Evolutionary conservation across 2,113 vertebrate genomes (phyloP).

Genomic region (Albula glossodonta): DNA sequence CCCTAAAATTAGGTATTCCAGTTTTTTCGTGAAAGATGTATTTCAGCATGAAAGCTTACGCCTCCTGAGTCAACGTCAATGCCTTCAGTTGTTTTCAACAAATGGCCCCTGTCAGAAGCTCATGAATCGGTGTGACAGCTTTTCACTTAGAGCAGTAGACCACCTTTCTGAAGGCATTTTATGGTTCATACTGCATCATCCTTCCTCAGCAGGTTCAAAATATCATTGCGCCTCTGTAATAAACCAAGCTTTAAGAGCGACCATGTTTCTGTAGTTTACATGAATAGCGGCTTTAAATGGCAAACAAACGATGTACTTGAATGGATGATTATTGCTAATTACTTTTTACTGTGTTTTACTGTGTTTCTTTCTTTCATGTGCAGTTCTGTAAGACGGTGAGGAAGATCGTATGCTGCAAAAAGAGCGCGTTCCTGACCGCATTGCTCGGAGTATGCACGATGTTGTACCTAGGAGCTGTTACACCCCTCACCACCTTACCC

Average conservation of each 20-base stretch:
- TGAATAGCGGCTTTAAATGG: no score
- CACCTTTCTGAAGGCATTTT: background rate
- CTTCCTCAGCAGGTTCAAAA: background rate
- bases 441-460: slow-evolving; percentile 49
- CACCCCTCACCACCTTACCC: slow-evolving; percentile 45
- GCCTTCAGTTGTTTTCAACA: background rate
- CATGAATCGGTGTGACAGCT: background rate
- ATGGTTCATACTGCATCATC: no score
- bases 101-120: background rate
- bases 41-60: background rate
- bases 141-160: background rate
- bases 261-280: no score
- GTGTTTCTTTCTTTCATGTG: slow-evolving; percentile 11
- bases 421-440: slow-evolving; percentile 58
- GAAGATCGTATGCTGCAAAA: slow-evolving; percentile 68
- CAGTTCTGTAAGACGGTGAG: slow-evolving; percentile 73
- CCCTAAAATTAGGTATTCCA: no score
- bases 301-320: no score
- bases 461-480: slow-evolving; percentile 57
- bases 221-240: background rate
- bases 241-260: background rate
- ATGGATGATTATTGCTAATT: background rate
- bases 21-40: background rate
- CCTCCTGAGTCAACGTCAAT: background rate
- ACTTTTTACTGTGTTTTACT: background rate